phyloP scores from a whole-genome alignment of 1,140 invertebrate species.

The Drosophila subobscura region DNA sequence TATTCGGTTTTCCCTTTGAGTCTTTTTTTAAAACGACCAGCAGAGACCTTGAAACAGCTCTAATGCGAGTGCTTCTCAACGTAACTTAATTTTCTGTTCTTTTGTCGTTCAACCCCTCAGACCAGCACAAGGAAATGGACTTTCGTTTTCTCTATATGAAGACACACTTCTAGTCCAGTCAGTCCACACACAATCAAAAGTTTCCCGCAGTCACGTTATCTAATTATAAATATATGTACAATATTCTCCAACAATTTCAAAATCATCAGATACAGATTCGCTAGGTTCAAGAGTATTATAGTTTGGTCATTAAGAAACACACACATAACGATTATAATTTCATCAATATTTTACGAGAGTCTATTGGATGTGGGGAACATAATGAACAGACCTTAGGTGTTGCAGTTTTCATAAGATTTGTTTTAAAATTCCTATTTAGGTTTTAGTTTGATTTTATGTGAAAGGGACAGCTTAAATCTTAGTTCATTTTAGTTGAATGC shows the following conservation, averaged over 20 bases:
- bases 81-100: slow-evolving; percentile 40
- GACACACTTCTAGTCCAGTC: slow-evolving; percentile 58
- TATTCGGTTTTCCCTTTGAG: background rate
- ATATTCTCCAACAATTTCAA: slow-evolving; percentile 49
- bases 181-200: slow-evolving; percentile 29
- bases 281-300: slow-evolving; percentile 41
- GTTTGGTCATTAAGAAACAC: slow-evolving; percentile 3
- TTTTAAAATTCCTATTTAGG: background rate
- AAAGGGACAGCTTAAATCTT: background rate
- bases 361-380: no score
- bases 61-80: slow-evolving; percentile 17
- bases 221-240: slow-evolving; percentile 20
- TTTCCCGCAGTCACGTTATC: slow-evolving; percentile 26
- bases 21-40: slow-evolving; percentile 70
- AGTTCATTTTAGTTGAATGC: background rate
- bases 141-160: slow-evolving; percentile 76
- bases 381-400: no score
- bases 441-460: no score
- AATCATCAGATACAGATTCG: slow-evolving; percentile 28
- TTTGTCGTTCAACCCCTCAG: slow-evolving; percentile 43
- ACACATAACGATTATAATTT: no score
- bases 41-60: slow-evolving; percentile 67
- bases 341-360: no score
- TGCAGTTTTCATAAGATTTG: background rate
- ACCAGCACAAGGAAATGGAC: slow-evolving; percentile 71